phyloP scores from a whole-genome alignment of 92 coral and sea anemone species.

The Zoanthus solanderi region DNA sequence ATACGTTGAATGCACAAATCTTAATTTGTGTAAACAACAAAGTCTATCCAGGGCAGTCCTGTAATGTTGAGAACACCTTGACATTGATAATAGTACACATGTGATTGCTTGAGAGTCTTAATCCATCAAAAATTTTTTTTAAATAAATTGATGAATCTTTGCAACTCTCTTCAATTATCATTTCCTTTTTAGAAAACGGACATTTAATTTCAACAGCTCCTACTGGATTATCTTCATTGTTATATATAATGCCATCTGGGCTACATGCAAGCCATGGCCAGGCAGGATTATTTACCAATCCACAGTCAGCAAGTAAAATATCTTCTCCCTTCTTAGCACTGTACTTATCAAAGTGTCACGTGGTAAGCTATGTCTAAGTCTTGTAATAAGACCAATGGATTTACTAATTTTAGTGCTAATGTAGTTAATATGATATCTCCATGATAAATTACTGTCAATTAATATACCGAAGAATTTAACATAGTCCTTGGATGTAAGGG shows the following conservation, averaged over 20 bases:
- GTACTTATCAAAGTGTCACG: no score
- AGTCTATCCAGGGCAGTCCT: constrained; percentile 1
- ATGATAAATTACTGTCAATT: no score
- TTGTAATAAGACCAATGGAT: no score
- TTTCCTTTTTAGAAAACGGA: background rate
- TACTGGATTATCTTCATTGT: constrained; percentile 1
- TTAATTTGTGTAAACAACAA: background rate
- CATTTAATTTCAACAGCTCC: constrained; percentile 1
- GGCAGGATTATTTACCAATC: constrained; percentile 56
- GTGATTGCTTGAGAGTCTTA: constrained; percentile 5
- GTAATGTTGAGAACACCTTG: constrained; percentile 1
- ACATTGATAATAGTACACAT: constrained; percentile 2
- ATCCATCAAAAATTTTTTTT: background rate
- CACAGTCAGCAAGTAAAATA: constrained; percentile 46
- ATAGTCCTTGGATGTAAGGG: no score
- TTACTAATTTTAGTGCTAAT: no score
- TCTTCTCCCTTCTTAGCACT: constrained; percentile 7
- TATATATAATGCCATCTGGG: constrained; percentile 35
- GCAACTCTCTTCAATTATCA: background rate
- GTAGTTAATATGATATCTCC: no score
- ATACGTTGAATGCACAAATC: background rate
- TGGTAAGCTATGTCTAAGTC: no score
- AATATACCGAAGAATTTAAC: no score
- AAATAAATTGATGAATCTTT: background rate
- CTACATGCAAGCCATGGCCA: constrained; percentile 66